Percentiles rank a stretch among this genome's conserved stretches.
phyloP scores from a whole-genome alignment of 2,888 invertebrate genomes.

The Pristionchus japonicus region DNA sequence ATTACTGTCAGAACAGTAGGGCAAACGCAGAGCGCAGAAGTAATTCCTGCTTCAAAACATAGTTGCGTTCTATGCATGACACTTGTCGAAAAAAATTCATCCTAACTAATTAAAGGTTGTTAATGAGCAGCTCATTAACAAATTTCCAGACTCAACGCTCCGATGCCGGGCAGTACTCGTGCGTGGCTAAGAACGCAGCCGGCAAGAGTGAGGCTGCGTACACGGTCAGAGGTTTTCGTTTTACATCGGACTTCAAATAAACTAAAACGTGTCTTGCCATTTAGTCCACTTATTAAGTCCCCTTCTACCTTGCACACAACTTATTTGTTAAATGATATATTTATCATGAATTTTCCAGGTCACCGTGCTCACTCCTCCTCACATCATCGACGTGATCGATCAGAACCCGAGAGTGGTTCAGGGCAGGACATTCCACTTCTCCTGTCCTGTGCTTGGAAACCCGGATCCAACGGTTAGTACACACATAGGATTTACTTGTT shows the following conservation, averaged over 20 bases:
- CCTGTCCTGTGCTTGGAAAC: slow-evolving; percentile 78
- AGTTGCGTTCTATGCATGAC: too few species aligned
- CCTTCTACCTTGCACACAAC: too few species aligned
- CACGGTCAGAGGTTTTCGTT: too few species aligned
- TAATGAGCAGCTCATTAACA: neutral
- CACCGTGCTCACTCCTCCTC: slow-evolving; percentile 68
- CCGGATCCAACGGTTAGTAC: slow-evolving; percentile 78
- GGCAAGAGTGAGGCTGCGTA: slow-evolving; percentile 80
- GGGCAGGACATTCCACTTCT: slow-evolving; percentile 78
- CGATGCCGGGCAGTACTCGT: slow-evolving; percentile 81
- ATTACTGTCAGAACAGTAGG: too few species aligned
- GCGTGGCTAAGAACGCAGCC: slow-evolving; percentile 82
- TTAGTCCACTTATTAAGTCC: too few species aligned
- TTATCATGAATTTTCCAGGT: slow-evolving; percentile 59
- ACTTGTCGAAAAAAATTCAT: too few species aligned
- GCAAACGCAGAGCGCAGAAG: too few species aligned
- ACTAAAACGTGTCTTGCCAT: too few species aligned
- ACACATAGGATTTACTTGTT: too few species aligned
- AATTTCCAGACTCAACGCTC: slow-evolving; percentile 58
- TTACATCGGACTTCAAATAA: too few species aligned
- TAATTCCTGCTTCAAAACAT: too few species aligned
- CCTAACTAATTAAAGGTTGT: neutral
- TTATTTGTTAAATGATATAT: too few species aligned
- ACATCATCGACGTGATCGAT: slow-evolving; percentile 72
- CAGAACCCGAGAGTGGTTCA: slow-evolving; percentile 76